Evolutionary conservation across 2,888 invertebrate genomes (phyloP), one percentile per base, ranked within the genome.

Genomic region (Lingula anatina): DNA sequence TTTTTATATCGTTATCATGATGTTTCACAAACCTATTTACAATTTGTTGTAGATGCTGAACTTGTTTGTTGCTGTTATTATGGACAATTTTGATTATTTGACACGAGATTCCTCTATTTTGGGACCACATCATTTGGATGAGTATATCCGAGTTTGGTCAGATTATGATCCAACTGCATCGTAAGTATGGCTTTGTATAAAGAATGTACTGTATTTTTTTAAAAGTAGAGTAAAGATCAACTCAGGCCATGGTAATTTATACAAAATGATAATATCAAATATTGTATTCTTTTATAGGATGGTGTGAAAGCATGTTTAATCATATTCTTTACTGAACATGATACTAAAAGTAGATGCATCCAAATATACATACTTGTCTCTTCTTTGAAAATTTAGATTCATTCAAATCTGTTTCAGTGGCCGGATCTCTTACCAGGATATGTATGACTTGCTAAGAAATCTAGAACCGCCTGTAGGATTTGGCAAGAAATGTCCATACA

Each of bases 31-130:
- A n/a, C n/a, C n/a, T n/a, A n/a, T n/a, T n/a, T n/a, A n/a, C n/a
- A n/a, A n/a, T n/a, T n/a, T n/a, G n/a, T n/a, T n/a, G n/a, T 60
- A 90, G 90, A 99, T 99, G 97, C 85, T 99, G 80, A 99, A 99
- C 84, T 86, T 99, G 78, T 99, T 99, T 85, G 99, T 99, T 76
- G 99, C 99, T 76, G 99, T 99, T 79, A 99, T 99, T 80, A 99
- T 99, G 99, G 99, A 99, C 83, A 99, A 99, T 82, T 99, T 99
- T 79, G 99, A 99, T 83, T 99, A 99, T 81, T 82, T 99, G 75
- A 99, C 99, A 56, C 84, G 99, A 79, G 99, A 99, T 82, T 96
- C 96, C 66, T 97, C 96, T 76, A 99, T 99, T 79, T 85, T 99
- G 78, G 99, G 99, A 56, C 99, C 99, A 66, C 99, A 99, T 86